These are phyloP conservation scores for Metridium senile DNA, from an alignment of 92 coral and sea anemone genomes.

Conservation along the genomic window DNA sequence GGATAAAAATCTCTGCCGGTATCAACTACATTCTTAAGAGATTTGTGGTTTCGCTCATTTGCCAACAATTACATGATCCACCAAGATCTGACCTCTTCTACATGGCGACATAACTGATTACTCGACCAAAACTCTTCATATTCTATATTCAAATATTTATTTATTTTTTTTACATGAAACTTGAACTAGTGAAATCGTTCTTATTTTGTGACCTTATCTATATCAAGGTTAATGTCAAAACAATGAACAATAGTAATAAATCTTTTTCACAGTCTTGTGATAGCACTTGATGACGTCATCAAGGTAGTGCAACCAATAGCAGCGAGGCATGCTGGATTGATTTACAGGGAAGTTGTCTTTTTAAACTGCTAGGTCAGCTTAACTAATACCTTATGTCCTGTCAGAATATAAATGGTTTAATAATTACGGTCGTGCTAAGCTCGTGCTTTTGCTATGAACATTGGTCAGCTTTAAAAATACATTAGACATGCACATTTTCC, in stretches of 20 bases:
- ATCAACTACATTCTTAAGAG: neutral
- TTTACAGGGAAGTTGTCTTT: neutral
- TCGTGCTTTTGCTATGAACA: too few relatives aligned
- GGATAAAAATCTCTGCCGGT: neutral
- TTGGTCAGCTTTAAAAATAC: too few relatives aligned
- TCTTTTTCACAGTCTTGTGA: slow-evolving; percentile 2
- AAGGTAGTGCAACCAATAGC: neutral
- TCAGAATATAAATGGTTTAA: too few relatives aligned
- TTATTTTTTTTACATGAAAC: neutral
- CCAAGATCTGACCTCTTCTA: neutral
- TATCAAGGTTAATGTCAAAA: slow-evolving; percentile 5
- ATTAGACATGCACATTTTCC: too few relatives aligned
- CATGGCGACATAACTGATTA: neutral
- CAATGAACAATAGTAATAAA: slow-evolving; percentile 18
- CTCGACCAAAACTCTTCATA: neutral
- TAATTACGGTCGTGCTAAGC: too few relatives aligned
- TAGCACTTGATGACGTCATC: neutral
- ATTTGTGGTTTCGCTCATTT: slow-evolving; percentile 4
- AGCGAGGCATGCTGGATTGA: neutral
- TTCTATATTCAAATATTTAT: neutral
- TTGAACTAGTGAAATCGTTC: neutral
- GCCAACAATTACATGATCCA: slow-evolving; percentile 3
- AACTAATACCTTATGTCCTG: too few relatives aligned
- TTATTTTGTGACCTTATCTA: neutral
- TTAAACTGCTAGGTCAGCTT: neutral